Base-by-base conservation (phyloP, 2,888 invertebrate genomes). In the Tupiocoris notatus region DNA sequence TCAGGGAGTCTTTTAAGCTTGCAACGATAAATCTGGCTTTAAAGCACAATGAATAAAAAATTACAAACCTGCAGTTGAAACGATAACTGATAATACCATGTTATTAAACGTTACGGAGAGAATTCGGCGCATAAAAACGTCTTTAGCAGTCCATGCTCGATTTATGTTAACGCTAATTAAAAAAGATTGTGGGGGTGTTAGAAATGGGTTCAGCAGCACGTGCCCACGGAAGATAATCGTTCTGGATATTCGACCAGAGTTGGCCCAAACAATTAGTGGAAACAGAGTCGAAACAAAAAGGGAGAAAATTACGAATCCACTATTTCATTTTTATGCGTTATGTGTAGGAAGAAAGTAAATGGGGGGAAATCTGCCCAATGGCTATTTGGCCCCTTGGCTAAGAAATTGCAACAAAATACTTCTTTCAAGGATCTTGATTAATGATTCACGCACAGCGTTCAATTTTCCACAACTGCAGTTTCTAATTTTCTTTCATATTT, bases 141-240 rank as follows among this genome's bases (percentile, higher is more conserved):
- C 67, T 67, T 67, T 57, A 67, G 67, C 67, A 67, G 67, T 67
- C 57, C 56, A 22, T 21, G 57, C n/a, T n/a, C 57, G 67, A 56
- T 56, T 57, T 67, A 67, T 67, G 67, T 67, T 67, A 67, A 56
- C 67, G 57, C 67, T 67, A 67, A 67, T 67, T 67, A 67, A 67
- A 67, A 67, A 67, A 66, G 39, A 66, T 24, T 39, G 9, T 16
- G 39, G 65, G 2, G 39, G 65, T 18, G 24, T 39, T 39, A 23
- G 57, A 20, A 56, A 67, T 20, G 67, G 57, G 25, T 21, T 66
- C 23, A 57, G 22, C 57, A 17, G 57, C 67, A 67, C 67, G 67
- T 67, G 67, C 56, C 6, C 12, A 22, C 20, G 20, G 57, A 39
- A 54, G 67, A 67, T 67, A 67, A 67, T 67, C 24, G 56, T 56